These are phyloP conservation scores for Sturnira hondurensis DNA, from an alignment of 2,113 vertebrate genomes.

Conservation along the genomic window DNA sequence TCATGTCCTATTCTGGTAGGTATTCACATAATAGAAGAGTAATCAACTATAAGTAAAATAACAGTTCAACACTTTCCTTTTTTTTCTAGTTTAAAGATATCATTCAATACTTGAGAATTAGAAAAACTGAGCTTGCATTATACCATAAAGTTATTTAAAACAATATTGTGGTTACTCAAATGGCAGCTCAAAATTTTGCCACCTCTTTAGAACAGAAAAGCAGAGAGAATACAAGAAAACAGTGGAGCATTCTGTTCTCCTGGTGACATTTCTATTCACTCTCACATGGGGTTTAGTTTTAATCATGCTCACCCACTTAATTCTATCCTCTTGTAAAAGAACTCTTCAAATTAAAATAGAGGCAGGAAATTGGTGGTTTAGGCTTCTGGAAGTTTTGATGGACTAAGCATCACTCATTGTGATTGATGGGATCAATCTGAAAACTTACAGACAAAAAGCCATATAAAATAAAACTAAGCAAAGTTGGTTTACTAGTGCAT, in stretches of 20 bases:
- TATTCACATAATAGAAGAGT: not conserved
- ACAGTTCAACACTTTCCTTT: not conserved
- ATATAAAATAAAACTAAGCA: not conserved
- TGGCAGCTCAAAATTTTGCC: not conserved
- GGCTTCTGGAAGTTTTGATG: not conserved
- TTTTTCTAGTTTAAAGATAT: conserved; percentile 13
- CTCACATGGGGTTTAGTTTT: not conserved
- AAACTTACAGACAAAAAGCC: not conserved
- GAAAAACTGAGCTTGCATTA: not conserved
- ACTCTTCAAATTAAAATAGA: not conserved
- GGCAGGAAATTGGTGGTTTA: not conserved
- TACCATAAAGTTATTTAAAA: not conserved
- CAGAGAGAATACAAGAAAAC: not conserved
- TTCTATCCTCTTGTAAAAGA: not conserved
- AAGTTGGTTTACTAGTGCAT: not conserved
- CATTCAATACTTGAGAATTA: not conserved
- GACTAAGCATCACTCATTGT: not conserved
- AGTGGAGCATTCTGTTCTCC: not conserved
- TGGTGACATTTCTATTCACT: not conserved
- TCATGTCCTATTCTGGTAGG: not conserved
- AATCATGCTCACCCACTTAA: not conserved
- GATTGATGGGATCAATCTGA: not conserved
- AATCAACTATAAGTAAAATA: not conserved
- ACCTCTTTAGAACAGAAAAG: not conserved
- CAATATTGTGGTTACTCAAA: not conserved